These are phyloP conservation scores for Drosophila vallismaia DNA, from an alignment of 2,888 invertebrate species.

Conservation along the genomic window DNA sequence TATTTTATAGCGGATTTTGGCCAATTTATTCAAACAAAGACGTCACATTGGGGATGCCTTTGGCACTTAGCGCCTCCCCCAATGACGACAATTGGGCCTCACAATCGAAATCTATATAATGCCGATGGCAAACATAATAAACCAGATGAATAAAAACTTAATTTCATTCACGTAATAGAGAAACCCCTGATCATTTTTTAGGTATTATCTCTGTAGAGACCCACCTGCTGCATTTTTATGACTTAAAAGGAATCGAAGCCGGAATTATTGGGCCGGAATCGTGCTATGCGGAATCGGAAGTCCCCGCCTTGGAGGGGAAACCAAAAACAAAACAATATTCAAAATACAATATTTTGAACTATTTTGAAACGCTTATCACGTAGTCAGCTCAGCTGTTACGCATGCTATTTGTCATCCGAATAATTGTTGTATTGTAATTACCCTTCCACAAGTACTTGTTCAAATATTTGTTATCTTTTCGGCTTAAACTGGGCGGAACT, in stretches of 20 bases:
- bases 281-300: slow-evolving; percentile 59
- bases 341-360: slow-evolving; percentile 9
- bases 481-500: slow-evolving; percentile 5
- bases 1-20: not conserved
- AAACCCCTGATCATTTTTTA: too few species aligned
- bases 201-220: slow-evolving; percentile 6
- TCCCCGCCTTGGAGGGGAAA: slow-evolving; percentile 1
- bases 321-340: slow-evolving; percentile 16
- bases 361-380: slow-evolving; percentile 57
- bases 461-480: slow-evolving; percentile 58
- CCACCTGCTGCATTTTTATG: slow-evolving; percentile 26
- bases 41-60: slow-evolving; percentile 21
- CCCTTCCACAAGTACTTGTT: slow-evolving; percentile 57
- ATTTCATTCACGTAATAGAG: slow-evolving; percentile 20
- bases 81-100: slow-evolving; percentile 27
- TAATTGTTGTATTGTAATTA: slow-evolving; percentile 38
- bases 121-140: slow-evolving; percentile 25
- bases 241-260: slow-evolving; percentile 48
- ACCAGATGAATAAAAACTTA: slow-evolving; percentile 9
- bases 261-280: slow-evolving; percentile 51
- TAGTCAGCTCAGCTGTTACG: slow-evolving; percentile 34
- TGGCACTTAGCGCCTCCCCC: slow-evolving; percentile 26
- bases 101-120: slow-evolving; percentile 4
- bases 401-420: slow-evolving; percentile 51
- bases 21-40: slow-evolving; percentile 10